phyloP scores from a whole-genome alignment of 1,140 invertebrate species.

The Orchestia grillus region DNA sequence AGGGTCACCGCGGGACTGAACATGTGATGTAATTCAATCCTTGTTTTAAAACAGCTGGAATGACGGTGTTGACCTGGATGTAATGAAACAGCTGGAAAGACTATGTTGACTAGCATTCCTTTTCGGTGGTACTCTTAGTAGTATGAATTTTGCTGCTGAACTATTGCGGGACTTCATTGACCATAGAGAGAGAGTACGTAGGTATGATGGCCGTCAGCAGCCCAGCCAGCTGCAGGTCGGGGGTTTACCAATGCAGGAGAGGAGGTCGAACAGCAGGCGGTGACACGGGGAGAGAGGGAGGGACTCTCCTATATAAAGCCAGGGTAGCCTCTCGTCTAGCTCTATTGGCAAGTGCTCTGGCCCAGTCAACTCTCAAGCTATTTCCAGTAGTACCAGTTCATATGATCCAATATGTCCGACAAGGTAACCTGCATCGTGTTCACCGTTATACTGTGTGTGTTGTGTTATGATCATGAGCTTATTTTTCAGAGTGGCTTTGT shows the following conservation, averaged over 20 bases:
- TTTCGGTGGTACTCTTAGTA: no score
- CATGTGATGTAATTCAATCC: no score
- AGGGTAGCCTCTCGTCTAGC: background rate
- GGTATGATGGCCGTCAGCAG: background rate
- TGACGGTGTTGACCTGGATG: no score
- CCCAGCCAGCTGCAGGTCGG: background rate
- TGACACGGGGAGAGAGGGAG: background rate
- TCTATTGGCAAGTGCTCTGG: background rate
- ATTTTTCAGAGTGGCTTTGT: background rate
- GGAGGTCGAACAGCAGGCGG: background rate
- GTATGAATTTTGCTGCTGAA: no score
- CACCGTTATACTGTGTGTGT: background rate
- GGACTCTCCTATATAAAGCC: background rate
- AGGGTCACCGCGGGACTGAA: no score
- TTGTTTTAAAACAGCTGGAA: no score
- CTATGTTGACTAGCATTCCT: no score
- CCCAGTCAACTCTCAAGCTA: background rate
- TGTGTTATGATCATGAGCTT: background rate
- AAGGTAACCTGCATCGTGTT: background rate
- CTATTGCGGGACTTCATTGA: background rate
- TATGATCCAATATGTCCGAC: background rate
- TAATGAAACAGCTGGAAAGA: no score
- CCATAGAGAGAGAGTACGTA: background rate
- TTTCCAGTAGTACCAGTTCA: background rate
- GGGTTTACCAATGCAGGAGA: constrained; percentile 2